Evolutionary conservation across 2,797 vertebrate genomes (phyloP).

Genomic region (Etheostoma nigrum): DNA sequence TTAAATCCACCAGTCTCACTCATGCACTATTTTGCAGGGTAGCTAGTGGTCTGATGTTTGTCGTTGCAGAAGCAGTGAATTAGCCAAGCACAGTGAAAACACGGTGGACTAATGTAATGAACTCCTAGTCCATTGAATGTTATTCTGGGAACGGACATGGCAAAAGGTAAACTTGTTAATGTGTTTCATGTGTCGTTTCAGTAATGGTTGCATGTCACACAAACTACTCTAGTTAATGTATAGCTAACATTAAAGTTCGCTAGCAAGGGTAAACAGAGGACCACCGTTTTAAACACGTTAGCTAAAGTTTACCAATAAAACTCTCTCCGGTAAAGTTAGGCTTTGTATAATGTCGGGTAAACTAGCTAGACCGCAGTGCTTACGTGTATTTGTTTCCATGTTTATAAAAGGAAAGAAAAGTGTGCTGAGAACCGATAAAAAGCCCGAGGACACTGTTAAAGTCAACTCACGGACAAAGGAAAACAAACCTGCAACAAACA

Average conservation of each 20-base stretch:
- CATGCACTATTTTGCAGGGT: fast-evolving
- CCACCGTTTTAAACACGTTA: not conserved
- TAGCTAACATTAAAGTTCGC: not conserved
- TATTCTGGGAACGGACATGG: slow-evolving; percentile 69
- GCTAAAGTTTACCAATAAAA: slow-evolving; percentile 11
- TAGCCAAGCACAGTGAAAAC: not conserved
- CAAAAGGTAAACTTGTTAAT: slow-evolving; percentile 73
- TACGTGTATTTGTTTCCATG: not conserved
- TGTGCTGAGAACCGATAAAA: slow-evolving; percentile 78
- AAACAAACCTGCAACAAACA: slow-evolving; percentile 85
- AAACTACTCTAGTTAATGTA: too few relatives aligned
- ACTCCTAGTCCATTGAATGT: not conserved
- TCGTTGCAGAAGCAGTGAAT: not conserved
- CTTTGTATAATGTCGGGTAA: not conserved
- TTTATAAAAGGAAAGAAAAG: slow-evolving; percentile 86
- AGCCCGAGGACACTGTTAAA: slow-evolving; percentile 70
- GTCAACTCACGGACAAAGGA: slow-evolving; percentile 79
- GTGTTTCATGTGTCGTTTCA: not conserved
- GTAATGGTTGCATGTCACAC: not conserved
- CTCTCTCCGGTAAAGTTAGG: not conserved
- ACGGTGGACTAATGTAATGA: not conserved
- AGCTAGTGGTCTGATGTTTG: not conserved
- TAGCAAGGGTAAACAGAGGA: not conserved
- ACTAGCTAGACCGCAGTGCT: not conserved
- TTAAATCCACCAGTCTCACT: slow-evolving; percentile 65